Base-by-base conservation (phyloP, 2,113 vertebrate genomes). In the Microtus pennsylvanicus region DNA sequence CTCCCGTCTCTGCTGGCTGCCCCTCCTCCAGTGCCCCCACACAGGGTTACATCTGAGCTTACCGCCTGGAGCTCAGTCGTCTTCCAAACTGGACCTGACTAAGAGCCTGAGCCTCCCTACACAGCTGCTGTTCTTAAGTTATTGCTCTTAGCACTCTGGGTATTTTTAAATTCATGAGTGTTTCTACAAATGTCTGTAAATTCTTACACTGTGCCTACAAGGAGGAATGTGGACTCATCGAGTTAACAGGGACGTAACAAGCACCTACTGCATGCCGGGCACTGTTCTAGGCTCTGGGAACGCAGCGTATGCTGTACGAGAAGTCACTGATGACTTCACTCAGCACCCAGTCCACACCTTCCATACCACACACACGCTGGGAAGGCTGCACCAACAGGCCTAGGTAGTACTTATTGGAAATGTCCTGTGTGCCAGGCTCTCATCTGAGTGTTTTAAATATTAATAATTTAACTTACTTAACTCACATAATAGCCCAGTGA, bases 401-500 rank as follows among this genome's bases (percentile, higher is more conserved):
- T 35, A 38, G 50, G 50, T 92, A 85, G 65, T 76, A 4, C 50
- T 94, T 92, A 86, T 35, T 88, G 77, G 38, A 52, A 81, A 77
- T 70, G 17, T n/a, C 76, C 61, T 83, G 76, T 69, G n/a, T 78
- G 7, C 52, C 14, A 91, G 5, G 52, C 50, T 95, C 30, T 76
- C 47, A 3, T 86, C 87, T 95, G 94, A 93, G 80, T 33, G 74
- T 47, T 69, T 94, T 63, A 69, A 55, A 55, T 69, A 69, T 87
- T 87, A 69, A 87, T 89, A 65, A 75, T 92, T 92, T 80, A 94
- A 83, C 75, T 92, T 75, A 88, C n/a, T 91, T 91, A 92, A 93
- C 26, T 96, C 38, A 87, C 35, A 35, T 58, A 77, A 85, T 7
- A 92, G 65, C 70, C 35, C 65, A 90, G 0, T 92, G 81, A 93